Conservation (phyloP, 1,140 invertebrate genomes). For the Leptinotarsa undecemlineata region DNA sequence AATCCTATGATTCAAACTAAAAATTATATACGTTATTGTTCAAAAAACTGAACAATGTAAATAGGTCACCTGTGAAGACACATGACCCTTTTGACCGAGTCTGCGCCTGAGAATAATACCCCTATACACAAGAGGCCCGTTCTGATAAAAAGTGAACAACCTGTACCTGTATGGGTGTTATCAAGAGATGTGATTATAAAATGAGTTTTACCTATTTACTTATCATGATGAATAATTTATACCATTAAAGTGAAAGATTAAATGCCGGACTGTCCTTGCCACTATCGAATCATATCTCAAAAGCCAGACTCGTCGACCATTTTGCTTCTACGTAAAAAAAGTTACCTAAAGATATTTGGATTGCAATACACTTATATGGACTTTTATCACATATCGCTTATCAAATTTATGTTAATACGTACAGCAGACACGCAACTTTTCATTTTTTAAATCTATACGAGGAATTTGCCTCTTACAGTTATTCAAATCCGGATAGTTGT, state of each 20-base stretch:
- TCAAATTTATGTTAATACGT: conserved; percentile 44
- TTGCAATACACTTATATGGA: conserved; percentile 39
- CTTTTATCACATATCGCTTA: conserved; percentile 42
- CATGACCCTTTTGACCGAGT: background rate
- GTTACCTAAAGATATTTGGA: conserved; percentile 40
- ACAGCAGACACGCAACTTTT: conserved; percentile 40
- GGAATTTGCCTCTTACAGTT: conserved; percentile 13
- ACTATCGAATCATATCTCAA: conserved; percentile 45
- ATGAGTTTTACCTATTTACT: conserved; percentile 47
- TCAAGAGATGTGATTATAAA: conserved; percentile 41
- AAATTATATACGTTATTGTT: too few species aligned
- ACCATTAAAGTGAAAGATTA: conserved; percentile 45
- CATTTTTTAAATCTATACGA: conserved; percentile 32
- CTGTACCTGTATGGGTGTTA: conserved; percentile 21
- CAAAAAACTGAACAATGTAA: too few species aligned
- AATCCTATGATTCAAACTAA: too few species aligned
- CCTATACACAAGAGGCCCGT: background rate
- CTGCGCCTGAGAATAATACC: background rate
- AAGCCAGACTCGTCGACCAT: conserved; percentile 39
- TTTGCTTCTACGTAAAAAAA: conserved; percentile 30
- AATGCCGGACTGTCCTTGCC: conserved; percentile 42
- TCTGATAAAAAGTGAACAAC: conserved; percentile 13
- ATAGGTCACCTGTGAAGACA: background rate
- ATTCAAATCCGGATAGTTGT: conserved; percentile 2
- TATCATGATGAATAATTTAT: conserved; percentile 47